phyloP scores from a whole-genome alignment of 2,113 vertebrate species.

The Hassar affinis region DNA sequence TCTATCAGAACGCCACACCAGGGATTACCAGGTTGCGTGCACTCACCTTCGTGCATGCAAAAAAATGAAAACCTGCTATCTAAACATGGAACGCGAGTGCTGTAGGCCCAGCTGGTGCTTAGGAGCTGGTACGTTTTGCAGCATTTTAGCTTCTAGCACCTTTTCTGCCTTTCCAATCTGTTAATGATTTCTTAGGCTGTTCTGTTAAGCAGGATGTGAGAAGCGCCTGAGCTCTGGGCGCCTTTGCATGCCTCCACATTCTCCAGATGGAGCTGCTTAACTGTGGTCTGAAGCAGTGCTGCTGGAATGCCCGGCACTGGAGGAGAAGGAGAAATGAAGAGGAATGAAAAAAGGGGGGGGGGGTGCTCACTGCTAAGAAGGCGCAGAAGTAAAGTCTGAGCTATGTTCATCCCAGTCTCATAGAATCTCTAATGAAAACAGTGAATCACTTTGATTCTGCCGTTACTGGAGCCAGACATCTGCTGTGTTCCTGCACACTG shows the following conservation, averaged over 20 bases:
- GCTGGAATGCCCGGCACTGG: slow-evolving; percentile 48
- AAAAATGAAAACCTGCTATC: background rate
- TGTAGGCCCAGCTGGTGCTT: background rate
- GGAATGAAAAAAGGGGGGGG: slow-evolving; percentile 33
- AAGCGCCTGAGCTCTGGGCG: slow-evolving; percentile 60
- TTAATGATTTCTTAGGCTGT: slow-evolving; percentile 69
- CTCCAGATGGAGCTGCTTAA: slow-evolving; percentile 75
- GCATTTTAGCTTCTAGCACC: slow-evolving; percentile 16
- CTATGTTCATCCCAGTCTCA: slow-evolving; percentile 5
- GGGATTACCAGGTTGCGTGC: background rate
- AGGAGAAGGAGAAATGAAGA: background rate
- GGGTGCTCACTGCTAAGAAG: slow-evolving; percentile 40
- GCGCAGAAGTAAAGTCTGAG: slow-evolving; percentile 1
- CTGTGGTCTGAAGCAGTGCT: slow-evolving; percentile 67
- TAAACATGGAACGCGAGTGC: background rate
- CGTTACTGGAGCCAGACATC: slow-evolving; percentile 56
- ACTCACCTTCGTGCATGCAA: background rate
- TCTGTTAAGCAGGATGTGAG: slow-evolving; percentile 71
- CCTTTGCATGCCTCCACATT: slow-evolving; percentile 69
- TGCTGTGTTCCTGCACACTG: slow-evolving; percentile 38
- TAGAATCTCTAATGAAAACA: slow-evolving; percentile 59
- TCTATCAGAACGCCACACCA: background rate
- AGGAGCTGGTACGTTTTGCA: background rate
- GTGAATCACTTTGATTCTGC: slow-evolving; percentile 54
- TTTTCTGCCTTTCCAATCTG: slow-evolving; percentile 60